Evolutionary conservation across 2,113 vertebrate species (phyloP).

Genomic region (Neomonachus schauinslandi): DNA sequence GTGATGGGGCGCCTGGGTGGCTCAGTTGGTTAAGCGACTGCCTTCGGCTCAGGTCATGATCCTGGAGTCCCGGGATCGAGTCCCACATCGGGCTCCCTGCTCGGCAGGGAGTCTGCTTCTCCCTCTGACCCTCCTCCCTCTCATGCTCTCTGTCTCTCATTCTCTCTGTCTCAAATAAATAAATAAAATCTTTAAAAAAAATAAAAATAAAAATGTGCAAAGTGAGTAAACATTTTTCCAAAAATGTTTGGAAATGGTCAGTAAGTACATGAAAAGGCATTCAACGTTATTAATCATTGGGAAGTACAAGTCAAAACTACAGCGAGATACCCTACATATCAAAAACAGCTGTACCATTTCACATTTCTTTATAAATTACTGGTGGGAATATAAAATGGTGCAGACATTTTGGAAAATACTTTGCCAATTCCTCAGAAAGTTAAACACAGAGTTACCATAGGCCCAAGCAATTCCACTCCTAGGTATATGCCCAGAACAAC

Average conservation of each 20-base stretch:
- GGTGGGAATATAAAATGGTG: neutral
- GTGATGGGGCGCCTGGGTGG: too few relatives aligned
- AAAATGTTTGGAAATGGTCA: neutral
- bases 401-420: neutral
- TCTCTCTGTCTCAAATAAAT: too few relatives aligned
- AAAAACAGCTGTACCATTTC: neutral
- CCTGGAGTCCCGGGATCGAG: too few relatives aligned
- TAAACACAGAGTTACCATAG: neutral
- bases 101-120: too few relatives aligned
- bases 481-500: neutral
- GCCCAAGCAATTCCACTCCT: neutral
- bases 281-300: neutral
- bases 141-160: too few relatives aligned
- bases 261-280: neutral
- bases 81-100: too few relatives aligned
- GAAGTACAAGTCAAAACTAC: conserved; percentile 9
- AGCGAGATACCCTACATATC: neutral
- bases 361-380: neutral
- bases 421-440: conserved; percentile 5
- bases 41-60: too few relatives aligned
- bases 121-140: too few relatives aligned
- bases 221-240: neutral
- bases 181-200: too few relatives aligned
- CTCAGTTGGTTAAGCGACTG: too few relatives aligned
- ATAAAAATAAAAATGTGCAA: neutral